Percentiles rank a stretch among this genome's conserved stretches.
phyloP scores from a whole-genome alignment of 1,140 invertebrate species.

The Drosophila sp. region DNA sequence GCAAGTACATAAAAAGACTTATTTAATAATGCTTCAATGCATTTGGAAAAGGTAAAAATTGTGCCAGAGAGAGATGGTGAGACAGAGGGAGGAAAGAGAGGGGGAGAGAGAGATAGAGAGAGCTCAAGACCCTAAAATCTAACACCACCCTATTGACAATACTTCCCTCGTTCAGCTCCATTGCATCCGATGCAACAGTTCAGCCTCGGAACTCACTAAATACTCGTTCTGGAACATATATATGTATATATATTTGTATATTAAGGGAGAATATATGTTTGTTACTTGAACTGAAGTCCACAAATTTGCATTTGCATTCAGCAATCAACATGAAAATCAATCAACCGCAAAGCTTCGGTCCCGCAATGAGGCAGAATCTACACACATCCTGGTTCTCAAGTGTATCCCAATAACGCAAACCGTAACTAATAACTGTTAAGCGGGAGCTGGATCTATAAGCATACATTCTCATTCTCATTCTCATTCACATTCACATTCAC shows the following conservation, averaged over 20 bases:
- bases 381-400: constrained; percentile 48
- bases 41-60: neutral
- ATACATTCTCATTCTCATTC: constrained; percentile 13
- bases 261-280: neutral
- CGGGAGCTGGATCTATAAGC: constrained; percentile 11
- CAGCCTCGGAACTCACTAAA: too few relatives aligned
- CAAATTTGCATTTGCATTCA: constrained; percentile 71
- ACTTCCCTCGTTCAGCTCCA: constrained; percentile 17
- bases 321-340: constrained; percentile 79
- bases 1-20: constrained; percentile 10
- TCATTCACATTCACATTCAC: constrained; percentile 13
- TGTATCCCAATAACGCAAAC: constrained; percentile 74
- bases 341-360: constrained; percentile 66
- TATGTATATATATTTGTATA: neutral
- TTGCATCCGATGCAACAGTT: constrained; percentile 48
- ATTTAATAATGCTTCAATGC: constrained; percentile 49
- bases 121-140: constrained; percentile 9
- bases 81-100: too few relatives aligned
- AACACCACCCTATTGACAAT: neutral
- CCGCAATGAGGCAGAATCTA: constrained; percentile 24
- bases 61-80: too few relatives aligned
- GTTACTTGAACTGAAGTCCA: constrained; percentile 23
- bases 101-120: neutral
- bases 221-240: too few relatives aligned
- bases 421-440: constrained; percentile 74